These are phyloP conservation scores for Thera obeliscata DNA, from an alignment of 2,888 invertebrate genomes.

Conservation along the genomic window DNA sequence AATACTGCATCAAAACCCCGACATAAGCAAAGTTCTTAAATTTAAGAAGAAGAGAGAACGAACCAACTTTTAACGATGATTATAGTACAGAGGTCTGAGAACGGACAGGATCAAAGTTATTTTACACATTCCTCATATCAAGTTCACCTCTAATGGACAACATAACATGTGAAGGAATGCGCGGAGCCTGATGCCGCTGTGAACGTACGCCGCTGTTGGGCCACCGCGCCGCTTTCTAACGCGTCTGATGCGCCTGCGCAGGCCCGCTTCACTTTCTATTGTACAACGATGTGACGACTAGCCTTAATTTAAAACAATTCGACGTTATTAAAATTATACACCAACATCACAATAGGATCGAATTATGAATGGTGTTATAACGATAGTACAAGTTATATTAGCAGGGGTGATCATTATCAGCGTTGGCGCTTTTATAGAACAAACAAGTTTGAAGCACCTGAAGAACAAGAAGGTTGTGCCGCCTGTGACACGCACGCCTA, in stretches of 20 bases:
- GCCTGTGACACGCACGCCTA: slow-evolving; percentile 4
- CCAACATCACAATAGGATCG: slow-evolving; percentile 31
- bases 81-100: not conserved
- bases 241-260: slow-evolving; percentile 72
- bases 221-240: slow-evolving; percentile 76
- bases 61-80: no score
- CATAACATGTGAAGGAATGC: slow-evolving; percentile 71
- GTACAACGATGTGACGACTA: slow-evolving; percentile 60
- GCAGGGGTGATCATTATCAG: slow-evolving; percentile 36
- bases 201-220: slow-evolving; percentile 65
- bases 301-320: slow-evolving; percentile 46
- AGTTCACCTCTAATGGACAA: slow-evolving; percentile 41
- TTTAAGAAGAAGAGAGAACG: no score
- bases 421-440: slow-evolving; percentile 33
- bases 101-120: slow-evolving; percentile 29
- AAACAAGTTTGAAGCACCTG: slow-evolving; percentile 23
- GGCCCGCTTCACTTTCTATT: slow-evolving; percentile 81
- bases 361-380: slow-evolving; percentile 24
- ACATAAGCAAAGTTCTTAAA: no score
- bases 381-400: slow-evolving; percentile 32
- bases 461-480: slow-evolving; percentile 19
- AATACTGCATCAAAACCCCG: no score
- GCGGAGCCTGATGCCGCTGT: slow-evolving; percentile 62
- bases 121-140: slow-evolving; percentile 39
- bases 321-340: slow-evolving; percentile 42